Evolutionary conservation across 2,888 invertebrate species (phyloP), one percentile per base, ranked within the genome.

Genomic region (Andrena camellia): DNA sequence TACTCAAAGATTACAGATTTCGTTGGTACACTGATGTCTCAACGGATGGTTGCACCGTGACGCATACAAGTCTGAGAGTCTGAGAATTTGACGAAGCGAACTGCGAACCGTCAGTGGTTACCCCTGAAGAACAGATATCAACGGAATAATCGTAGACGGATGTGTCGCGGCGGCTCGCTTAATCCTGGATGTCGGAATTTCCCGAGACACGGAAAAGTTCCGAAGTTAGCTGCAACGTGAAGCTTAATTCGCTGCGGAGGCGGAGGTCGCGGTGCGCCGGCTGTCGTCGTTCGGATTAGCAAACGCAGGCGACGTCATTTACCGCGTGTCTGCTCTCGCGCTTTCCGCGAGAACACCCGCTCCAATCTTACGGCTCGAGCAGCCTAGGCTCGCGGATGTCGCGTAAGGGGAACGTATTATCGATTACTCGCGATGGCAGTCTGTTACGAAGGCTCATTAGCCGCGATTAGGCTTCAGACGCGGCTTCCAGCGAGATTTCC

Each of bases 231-330:
- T 71, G 1, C 54, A 8, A 13, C 29, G 20, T 1, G 50, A 66
- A 70, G 71, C 35, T 57, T 64, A 70, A 64, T 63, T 60, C 33
- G 64, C 20, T 3, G 50, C 20, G 60, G 60, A n/a, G 33, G 42
- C 42, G 63, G 48, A 54, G 57, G 60, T 48, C 59, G 71, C 54
- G 60, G 26, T 54, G 31, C 29, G 57, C 54, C 26, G 52, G 29
- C 42, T 67, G 68, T 78, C 68, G 57, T 50, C 78, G 62, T 17
- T 35, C 31, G 83, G 79, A 88, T 89, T 84, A 86, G 84, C 83
- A 83, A 66, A 52, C 62, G 20, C 71, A 20, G 23, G 20, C 42
- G 68, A 79, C 63, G 64, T 73, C 68, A 35, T 72, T 76, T 63
- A 26, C 23, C 57, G 17, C 26, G 62, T 52, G 42, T 23, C 29